These are phyloP conservation scores for Tauraco erythrolophus DNA, from an alignment of 2,113 vertebrate genomes.

Conservation along the genomic window DNA sequence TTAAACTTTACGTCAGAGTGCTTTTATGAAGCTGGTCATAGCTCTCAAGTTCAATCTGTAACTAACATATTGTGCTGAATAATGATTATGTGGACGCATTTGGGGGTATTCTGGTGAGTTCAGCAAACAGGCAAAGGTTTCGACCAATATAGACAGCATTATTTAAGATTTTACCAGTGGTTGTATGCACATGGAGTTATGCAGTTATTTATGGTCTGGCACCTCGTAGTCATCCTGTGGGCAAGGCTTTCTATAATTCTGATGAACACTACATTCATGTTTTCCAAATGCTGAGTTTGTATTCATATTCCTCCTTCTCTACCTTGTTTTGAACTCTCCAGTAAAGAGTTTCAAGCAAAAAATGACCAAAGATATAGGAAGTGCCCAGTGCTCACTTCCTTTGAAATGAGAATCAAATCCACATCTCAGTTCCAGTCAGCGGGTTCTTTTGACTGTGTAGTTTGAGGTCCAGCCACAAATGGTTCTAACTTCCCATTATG, in stretches of 20 bases:
- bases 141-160: not conserved
- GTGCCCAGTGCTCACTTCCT: not conserved
- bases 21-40: not conserved
- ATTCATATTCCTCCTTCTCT: not conserved
- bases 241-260: not conserved
- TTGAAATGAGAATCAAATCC: not conserved
- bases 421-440: not conserved
- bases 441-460: not conserved
- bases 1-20: not conserved
- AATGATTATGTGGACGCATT: not conserved
- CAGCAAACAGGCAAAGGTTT: not conserved
- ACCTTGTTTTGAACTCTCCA: not conserved
- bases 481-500: not conserved
- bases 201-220: not conserved
- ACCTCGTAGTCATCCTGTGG: accelerated
- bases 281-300: not conserved
- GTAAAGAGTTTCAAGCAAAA: not conserved
- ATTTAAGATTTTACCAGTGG: not conserved
- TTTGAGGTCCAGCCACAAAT: not conserved
- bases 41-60: not conserved
- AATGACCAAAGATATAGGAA: not conserved
- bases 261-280: not conserved
- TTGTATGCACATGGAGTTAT: not conserved
- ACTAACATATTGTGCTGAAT: not conserved
- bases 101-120: not conserved